Conservation (phyloP, 1,140 invertebrate species). For the Spodoptera frugiperda region DNA sequence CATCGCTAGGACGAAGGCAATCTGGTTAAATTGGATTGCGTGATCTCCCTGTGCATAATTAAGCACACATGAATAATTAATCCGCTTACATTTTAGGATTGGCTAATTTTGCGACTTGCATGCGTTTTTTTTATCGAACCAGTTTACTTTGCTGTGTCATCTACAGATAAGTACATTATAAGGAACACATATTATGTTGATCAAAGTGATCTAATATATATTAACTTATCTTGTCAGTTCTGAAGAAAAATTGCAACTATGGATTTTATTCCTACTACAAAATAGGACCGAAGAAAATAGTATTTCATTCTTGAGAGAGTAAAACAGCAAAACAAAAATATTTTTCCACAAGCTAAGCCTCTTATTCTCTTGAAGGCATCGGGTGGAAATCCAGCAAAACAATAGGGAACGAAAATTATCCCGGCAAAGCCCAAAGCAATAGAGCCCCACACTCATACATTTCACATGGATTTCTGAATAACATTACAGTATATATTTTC, state of each 20-base stretch:
- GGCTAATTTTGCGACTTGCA: conserved; percentile 18
- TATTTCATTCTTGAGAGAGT: neutral
- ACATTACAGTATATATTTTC: conserved; percentile 40
- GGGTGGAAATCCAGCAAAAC: conserved; percentile 49
- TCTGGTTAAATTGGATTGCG: conserved; percentile 57
- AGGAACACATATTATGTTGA: too few species aligned
- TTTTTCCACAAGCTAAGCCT: conserved; percentile 44
- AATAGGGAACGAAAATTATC: conserved; percentile 54
- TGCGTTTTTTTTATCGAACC: neutral
- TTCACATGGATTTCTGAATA: conserved; percentile 52
- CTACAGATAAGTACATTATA: neutral
- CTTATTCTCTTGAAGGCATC: conserved; percentile 42
- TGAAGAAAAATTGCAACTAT: neutral
- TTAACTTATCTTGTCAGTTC: too few species aligned
- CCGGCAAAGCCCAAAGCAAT: conserved; percentile 49
- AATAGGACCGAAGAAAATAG: neutral
- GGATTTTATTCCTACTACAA: neutral
- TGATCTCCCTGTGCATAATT: conserved; percentile 44
- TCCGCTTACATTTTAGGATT: conserved; percentile 23
- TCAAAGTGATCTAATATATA: too few species aligned
- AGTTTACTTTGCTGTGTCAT: neutral
- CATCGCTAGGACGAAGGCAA: conserved; percentile 50
- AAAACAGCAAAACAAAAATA: conserved; percentile 46
- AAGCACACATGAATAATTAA: conserved; percentile 36
- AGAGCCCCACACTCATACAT: conserved; percentile 49